Conservation (phyloP, 2,113 vertebrate species). For the Paralichthys olivaceus region DNA sequence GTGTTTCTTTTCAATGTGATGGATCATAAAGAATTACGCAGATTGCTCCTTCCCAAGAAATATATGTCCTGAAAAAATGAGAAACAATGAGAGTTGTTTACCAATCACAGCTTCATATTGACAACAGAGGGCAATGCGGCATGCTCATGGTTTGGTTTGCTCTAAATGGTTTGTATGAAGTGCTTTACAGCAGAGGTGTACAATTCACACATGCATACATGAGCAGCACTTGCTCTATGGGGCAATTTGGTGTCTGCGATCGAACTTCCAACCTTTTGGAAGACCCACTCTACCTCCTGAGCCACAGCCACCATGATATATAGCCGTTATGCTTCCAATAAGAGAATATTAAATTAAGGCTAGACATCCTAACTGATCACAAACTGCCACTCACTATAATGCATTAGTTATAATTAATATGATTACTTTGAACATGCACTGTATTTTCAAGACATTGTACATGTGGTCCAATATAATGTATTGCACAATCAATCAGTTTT, state of each 20-base stretch:
- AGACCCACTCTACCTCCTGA: background rate
- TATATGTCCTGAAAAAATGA: conserved; percentile 7
- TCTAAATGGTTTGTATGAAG: background rate
- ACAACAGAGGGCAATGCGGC: background rate
- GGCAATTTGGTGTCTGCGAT: background rate
- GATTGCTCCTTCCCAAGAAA: conserved; percentile 7
- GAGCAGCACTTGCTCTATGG: no score
- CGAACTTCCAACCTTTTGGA: background rate
- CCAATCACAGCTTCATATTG: background rate
- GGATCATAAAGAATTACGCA: conserved; percentile 28
- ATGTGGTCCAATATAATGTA: background rate
- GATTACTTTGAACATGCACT: background rate
- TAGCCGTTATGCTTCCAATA: background rate
- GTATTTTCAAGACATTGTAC: background rate
- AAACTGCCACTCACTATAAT: background rate
- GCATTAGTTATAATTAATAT: background rate
- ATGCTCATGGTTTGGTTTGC: background rate
- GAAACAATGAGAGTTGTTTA: background rate
- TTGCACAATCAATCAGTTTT: background rate
- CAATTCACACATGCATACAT: background rate
- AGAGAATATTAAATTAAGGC: background rate
- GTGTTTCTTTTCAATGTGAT: conserved; percentile 22
- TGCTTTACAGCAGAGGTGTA: background rate
- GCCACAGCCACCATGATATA: background rate
- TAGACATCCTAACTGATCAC: background rate